These are phyloP conservation scores for Scelioninae gen. 1 DNA, from an alignment of 2,888 invertebrate species.

Conservation along the genomic window DNA sequence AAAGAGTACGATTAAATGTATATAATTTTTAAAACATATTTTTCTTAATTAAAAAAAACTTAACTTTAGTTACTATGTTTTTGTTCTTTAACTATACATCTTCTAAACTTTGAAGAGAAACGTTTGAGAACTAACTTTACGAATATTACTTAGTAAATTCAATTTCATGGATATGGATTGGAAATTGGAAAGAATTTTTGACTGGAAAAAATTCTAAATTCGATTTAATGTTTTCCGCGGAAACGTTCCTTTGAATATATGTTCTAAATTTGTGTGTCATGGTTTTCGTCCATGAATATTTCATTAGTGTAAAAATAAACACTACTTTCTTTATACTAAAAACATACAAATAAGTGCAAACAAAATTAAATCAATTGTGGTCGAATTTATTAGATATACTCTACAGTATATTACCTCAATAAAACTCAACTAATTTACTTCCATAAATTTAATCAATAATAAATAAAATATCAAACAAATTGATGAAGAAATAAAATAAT, in stretches of 20 bases:
- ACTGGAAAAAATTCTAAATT: background rate
- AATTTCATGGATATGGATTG: constrained; percentile 1
- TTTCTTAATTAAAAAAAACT: constrained; percentile 32
- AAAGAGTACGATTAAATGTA: too few species aligned
- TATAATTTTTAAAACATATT: background rate
- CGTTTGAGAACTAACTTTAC: constrained; percentile 41
- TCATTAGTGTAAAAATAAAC: background rate
- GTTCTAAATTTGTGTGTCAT: background rate
- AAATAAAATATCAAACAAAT: too few species aligned
- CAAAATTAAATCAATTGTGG: background rate
- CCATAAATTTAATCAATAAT: too few species aligned
- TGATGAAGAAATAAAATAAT: too few species aligned
- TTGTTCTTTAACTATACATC: constrained; percentile 40
- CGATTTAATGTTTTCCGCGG: background rate
- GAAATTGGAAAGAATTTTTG: too few species aligned
- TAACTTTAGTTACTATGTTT: constrained; percentile 30
- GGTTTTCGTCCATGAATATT: constrained; percentile 1
- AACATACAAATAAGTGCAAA: background rate
- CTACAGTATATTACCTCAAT: too few species aligned
- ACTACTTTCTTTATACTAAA: too few species aligned
- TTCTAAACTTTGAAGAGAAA: constrained; percentile 32
- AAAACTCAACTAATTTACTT: too few species aligned
- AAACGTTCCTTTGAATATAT: background rate
- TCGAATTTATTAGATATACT: too few species aligned
- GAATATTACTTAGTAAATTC: constrained; percentile 39